Evolutionary conservation across 1,140 invertebrate species (phyloP).

Genomic region (Pemphigus obesinymphae): DNA sequence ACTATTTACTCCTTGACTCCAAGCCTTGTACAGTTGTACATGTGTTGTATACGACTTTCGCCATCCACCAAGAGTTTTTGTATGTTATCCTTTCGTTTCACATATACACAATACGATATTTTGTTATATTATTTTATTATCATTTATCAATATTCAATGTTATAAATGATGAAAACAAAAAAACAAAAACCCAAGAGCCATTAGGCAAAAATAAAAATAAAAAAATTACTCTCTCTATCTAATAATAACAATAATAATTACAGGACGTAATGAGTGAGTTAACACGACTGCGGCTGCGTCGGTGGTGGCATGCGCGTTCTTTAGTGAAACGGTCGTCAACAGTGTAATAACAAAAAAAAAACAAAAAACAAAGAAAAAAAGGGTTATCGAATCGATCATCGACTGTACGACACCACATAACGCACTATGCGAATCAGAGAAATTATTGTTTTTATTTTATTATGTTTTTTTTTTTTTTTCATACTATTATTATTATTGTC

Average conservation of each 20-base stretch:
- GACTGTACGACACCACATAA: not conserved
- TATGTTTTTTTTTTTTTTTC: not conserved
- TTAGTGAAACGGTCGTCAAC: constrained; percentile 22
- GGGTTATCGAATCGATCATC: constrained; percentile 41
- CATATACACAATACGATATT: too few relatives aligned
- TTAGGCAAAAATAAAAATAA: not conserved
- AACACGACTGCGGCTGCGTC: constrained; percentile 9
- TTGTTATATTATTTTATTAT: not conserved
- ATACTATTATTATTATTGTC: not conserved
- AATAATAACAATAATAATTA: not conserved
- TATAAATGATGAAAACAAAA: constrained; percentile 16
- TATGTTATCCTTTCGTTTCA: too few relatives aligned
- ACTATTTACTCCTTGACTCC: too few relatives aligned
- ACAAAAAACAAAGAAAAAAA: not conserved
- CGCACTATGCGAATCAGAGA: constrained; percentile 36
- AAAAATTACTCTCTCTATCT: constrained; percentile 34
- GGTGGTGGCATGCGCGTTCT: not conserved
- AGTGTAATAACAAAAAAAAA: too few relatives aligned
- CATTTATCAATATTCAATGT: constrained; percentile 12
- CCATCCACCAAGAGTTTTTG: constrained; percentile 14
- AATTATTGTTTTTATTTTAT: constrained; percentile 25
- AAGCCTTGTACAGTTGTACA: too few relatives aligned
- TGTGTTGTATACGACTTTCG: constrained; percentile 39
- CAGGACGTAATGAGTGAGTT: constrained; percentile 29
- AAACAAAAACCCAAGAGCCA: not conserved